phyloP scores from a whole-genome alignment of 2,888 invertebrate species.

The Tridacna crocea region DNA sequence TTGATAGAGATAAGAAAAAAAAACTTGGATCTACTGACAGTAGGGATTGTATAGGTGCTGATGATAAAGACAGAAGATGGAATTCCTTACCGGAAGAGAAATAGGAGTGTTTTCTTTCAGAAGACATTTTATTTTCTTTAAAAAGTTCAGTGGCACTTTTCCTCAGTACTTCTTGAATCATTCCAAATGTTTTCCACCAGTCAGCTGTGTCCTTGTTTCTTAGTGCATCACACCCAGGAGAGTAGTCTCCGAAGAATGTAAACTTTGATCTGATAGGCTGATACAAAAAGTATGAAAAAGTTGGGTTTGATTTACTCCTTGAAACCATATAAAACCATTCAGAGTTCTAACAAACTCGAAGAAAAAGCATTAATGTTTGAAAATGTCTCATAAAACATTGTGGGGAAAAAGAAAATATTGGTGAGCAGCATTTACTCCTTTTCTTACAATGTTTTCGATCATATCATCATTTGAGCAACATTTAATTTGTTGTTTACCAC shows the following conservation, averaged over 20 bases:
- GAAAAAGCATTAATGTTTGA: too few species aligned
- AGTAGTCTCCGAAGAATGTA: constrained; percentile 73
- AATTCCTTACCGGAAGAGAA: constrained; percentile 72
- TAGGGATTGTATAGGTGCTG: too few species aligned
- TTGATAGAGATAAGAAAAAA: too few species aligned
- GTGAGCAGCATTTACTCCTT: not conserved
- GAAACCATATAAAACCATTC: too few species aligned
- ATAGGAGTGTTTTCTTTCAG: constrained; percentile 66
- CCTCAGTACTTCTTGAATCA: constrained; percentile 66
- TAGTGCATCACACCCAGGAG: constrained; percentile 69
- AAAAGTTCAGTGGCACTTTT: constrained; percentile 63
- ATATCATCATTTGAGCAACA: too few species aligned
- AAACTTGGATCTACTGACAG: too few species aligned
- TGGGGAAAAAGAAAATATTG: not conserved
- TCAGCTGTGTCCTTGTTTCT: constrained; percentile 64
- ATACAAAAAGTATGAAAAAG: not conserved
- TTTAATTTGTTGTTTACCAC: too few species aligned
- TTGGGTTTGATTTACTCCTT: too few species aligned
- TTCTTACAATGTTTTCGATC: not conserved
- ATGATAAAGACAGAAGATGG: too few species aligned
- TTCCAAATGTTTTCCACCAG: constrained; percentile 68
- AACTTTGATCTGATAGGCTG: constrained; percentile 77
- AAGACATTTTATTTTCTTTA: constrained; percentile 64
- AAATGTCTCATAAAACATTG: not conserved
- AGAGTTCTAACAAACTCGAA: too few species aligned